Base-by-base conservation (phyloP, 2,888 invertebrate species). In the Acanthosepion pharaonis region DNA sequence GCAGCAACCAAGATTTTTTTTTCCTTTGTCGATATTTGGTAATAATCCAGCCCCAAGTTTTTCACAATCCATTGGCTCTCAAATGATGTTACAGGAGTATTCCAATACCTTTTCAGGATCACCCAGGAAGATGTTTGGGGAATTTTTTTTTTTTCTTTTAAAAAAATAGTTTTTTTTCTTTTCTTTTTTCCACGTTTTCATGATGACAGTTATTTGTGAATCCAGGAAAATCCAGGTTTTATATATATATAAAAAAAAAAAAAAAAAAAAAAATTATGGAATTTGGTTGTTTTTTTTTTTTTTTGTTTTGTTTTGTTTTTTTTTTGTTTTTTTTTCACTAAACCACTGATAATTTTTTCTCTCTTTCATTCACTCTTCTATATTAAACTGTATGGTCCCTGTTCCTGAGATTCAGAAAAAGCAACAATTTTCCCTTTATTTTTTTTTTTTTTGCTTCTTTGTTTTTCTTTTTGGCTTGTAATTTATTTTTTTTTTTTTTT, bases 1-100 rank as follows among this genome's bases (percentile, higher is more conserved):
- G 78, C 78, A 78, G 78, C 78, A 78, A 78, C n/a, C 78, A 78
- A 78, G 78, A 78, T n/a, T n/a, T 78, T n/a, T 78, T 78, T 78
- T n/a, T 78, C 78, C 78, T 78, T n/a, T 78, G 78, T n/a, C 9
- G 78, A 78, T n/a, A n/a, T 78, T 78, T 78, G 78, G 78, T 78
- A 78, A 78, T 78, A 78, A 78, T 78, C 78, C 78, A n/a, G 78
- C 28, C 78, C 78, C 28, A 28, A 11, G 78, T 78, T 78, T 78
- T 78, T 28, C n/a, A 78, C 78, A 78, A n/a, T 78, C 78, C 78
- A n/a, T 78, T n/a, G 78, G 78, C 15, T 78, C n/a, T 78, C n/a
- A n/a, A 78, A 78, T 78, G 78, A 78, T n/a, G 55, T 55, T 55
- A 55, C 55, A 55, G 55, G 55, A 55, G 78, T n/a, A 78, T 78